Evolutionary conservation across 2,113 vertebrate species (phyloP), one percentile per base, ranked within the genome.

Genomic region (Hassar affinis): DNA sequence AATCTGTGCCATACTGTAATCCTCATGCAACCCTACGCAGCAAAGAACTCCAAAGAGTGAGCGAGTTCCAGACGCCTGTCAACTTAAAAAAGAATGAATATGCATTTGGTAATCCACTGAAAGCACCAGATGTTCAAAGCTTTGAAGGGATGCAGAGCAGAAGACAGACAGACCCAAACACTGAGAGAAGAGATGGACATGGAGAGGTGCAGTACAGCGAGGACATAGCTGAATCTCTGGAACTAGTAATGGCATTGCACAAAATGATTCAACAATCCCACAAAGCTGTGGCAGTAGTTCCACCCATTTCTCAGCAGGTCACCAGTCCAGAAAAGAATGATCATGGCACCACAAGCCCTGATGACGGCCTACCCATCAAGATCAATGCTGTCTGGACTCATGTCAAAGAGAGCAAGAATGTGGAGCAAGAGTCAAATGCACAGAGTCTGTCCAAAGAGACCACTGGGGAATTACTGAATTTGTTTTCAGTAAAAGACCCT

Each of bases 261-360:
- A 86, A 74, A 76, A 17, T 27, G 4, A 1, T 25, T 64, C 78
- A 27, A 52, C 81, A 84, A 57, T 25, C 10, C 47, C 33, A 61
- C 47, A 90, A 81, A 62, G 87, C 86, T 38, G 59, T 89, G 52
- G 89, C 88, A 20, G 75, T 90, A 42, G 89, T 89, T 80, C 80
- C 85, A 22, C 89, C 89, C 1, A 86, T 88, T 83, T 87, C 86
- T 45, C 88, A 88, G 54, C 79, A 87, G 38, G 49, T 27, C 38
- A 22, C 17, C 18, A 69, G 56, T 54, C 27, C 76, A 42, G 45
- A 47, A 33, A 30, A 27, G 35, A 72, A 20, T 4, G 42, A 54
- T 45, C 45, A 57, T 25, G 20, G 6, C 4, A 22, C 12, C 8
- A 25, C 22, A 10, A 42, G 18, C 22, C 10, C 77, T 27, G 49